These are phyloP conservation scores for Olivierus martensii DNA, from an alignment of 1,140 invertebrate species.

Conservation along the genomic window DNA sequence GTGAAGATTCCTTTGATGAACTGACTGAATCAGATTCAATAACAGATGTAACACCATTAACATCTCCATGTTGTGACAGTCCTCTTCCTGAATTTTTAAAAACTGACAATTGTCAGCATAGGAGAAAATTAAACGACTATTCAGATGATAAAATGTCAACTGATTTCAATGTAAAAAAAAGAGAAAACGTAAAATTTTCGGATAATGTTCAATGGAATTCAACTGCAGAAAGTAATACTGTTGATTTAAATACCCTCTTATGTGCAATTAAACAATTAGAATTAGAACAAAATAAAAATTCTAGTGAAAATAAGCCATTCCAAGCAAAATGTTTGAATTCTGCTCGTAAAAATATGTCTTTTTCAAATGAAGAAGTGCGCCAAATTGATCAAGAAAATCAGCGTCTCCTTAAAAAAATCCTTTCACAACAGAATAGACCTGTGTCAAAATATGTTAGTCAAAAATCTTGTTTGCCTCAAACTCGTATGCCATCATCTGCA, in stretches of 20 bases:
- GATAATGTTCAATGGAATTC: slow-evolving; percentile 1
- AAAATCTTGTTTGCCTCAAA: neutral
- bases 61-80: slow-evolving; percentile 1
- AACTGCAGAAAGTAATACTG: neutral
- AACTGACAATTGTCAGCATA: neutral
- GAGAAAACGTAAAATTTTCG: slow-evolving; percentile 8
- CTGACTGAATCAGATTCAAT: slow-evolving; percentile 7
- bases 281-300: slow-evolving; percentile 8
- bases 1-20: slow-evolving; percentile 8
- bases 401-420: slow-evolving; percentile 32
- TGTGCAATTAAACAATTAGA: slow-evolving; percentile 9
- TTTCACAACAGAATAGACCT: slow-evolving; percentile 20
- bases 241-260: slow-evolving; percentile 8
- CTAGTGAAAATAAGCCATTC: neutral
- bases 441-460: neutral
- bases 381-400: slow-evolving; percentile 36
- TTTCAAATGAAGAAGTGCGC: slow-evolving; percentile 32
- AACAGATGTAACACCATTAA: slow-evolving; percentile 11
- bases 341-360: slow-evolving; percentile 33
- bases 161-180: neutral
- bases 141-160: neutral
- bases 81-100: neutral
- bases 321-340: neutral
- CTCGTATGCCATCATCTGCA: slow-evolving; percentile 20
- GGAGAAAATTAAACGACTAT: neutral